Conservation (phyloP, 1,140 invertebrate genomes). For the Hylaeus volcanicus region DNA sequence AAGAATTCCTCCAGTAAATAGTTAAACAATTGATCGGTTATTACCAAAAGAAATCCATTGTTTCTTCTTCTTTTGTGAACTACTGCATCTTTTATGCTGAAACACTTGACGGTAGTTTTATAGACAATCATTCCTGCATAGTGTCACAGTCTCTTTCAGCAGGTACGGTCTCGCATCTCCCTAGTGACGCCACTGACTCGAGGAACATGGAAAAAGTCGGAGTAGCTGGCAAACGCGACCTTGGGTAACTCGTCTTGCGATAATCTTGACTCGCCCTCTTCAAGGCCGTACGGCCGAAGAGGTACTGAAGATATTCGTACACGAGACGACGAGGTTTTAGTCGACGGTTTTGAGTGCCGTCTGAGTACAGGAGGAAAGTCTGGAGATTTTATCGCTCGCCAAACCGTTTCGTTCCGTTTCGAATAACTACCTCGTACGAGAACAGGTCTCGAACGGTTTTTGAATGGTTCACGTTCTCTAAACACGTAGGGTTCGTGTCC, state of each 20-base stretch:
- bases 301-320: constrained; percentile 30
- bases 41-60: no score
- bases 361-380: constrained; percentile 63
- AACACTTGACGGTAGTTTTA: no score
- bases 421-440: not conserved
- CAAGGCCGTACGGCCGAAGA: constrained; percentile 48
- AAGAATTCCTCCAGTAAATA: no score
- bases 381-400: constrained; percentile 70
- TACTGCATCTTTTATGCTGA: no score
- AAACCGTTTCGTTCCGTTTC: constrained; percentile 49
- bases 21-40: no score
- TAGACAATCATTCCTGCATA: no score
- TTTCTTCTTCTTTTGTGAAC: no score
- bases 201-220: constrained; percentile 2
- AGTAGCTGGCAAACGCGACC: constrained; percentile 29
- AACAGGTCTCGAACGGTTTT: no score
- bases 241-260: constrained; percentile 44
- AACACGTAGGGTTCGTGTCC: no score
- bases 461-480: no score
- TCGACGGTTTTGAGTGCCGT: constrained; percentile 22
- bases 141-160: no score
- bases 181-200: not conserved
- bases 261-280: constrained; percentile 39
- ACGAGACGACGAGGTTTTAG: not conserved
- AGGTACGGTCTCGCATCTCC: no score